Evolutionary conservation across 37 sponge, comb jelly and placozoan species (phyloP).

Genomic region (Hexactinellida sp.): DNA sequence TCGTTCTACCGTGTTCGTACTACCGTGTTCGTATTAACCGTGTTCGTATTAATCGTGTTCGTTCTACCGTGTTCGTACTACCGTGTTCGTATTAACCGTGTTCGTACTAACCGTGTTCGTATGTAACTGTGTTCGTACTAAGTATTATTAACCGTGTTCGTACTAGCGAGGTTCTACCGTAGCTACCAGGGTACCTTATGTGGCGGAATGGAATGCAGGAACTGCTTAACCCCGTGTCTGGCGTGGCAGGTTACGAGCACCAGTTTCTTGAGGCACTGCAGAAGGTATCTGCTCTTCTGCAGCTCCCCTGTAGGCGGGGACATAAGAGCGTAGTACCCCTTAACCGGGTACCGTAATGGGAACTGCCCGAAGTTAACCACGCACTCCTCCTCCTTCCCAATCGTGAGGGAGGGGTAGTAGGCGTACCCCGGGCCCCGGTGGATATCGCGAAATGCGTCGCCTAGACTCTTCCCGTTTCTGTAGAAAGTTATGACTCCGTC

Average conservation of each 20-base stretch:
- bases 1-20: no score
- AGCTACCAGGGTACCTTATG: neutral
- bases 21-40: no score
- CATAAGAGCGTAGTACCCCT: neutral
- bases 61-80: no score
- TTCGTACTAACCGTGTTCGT: no score
- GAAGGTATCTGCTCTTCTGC: neutral
- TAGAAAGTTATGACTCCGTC: conserved; percentile 28
- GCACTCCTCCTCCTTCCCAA: conserved; percentile 23
- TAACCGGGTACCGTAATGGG: conserved; percentile 22
- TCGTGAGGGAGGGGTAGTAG: conserved; percentile 26
- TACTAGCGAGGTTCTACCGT: no score
- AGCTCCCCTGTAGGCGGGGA: neutral
- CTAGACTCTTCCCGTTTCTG: conserved; percentile 27
- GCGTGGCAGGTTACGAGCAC: conserved; percentile 3
- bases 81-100: no score
- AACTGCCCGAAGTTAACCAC: conserved; percentile 27
- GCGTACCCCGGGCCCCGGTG: conserved; percentile 23
- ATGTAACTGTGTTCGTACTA: no score
- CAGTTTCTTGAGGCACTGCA: conserved; percentile 17
- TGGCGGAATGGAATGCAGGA: neutral
- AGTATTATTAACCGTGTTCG: no score
- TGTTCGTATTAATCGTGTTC: no score
- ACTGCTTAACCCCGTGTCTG: conserved; percentile 1
- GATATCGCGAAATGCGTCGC: conserved; percentile 29